phyloP scores from a whole-genome alignment of 2,113 vertebrate species.

The Tautogolabrus adspersus region DNA sequence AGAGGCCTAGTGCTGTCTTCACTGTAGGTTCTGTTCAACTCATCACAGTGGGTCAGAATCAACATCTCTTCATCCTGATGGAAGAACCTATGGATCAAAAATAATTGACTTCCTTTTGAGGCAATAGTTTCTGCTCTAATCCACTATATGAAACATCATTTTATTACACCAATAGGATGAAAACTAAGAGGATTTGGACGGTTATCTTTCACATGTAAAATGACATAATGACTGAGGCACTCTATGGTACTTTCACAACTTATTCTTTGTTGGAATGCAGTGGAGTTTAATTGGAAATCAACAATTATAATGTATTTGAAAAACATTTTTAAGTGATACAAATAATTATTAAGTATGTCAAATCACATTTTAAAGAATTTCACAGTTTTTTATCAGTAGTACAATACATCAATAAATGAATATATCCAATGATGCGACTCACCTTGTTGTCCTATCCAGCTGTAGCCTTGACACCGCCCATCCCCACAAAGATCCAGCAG shows the following conservation, averaged over 20 bases:
- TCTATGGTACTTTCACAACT: too few relatives aligned
- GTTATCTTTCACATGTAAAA: background rate
- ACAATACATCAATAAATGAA: too few relatives aligned
- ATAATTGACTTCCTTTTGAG: background rate
- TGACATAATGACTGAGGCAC: too few relatives aligned
- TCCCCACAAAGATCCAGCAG: slow-evolving; percentile 63
- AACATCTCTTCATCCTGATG: slow-evolving; percentile 80
- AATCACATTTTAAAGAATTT: too few relatives aligned
- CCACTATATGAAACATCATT: background rate
- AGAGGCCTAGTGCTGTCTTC: slow-evolving; percentile 47
- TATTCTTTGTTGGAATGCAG: too few relatives aligned
- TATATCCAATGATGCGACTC: slow-evolving; percentile 19
- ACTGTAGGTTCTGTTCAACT: slow-evolving; percentile 74
- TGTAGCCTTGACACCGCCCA: slow-evolving; percentile 47
- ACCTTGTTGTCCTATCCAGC: slow-evolving; percentile 64
- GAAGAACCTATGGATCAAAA: slow-evolving; percentile 53
- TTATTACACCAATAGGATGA: background rate
- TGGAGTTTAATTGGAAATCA: too few relatives aligned
- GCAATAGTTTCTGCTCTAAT: background rate
- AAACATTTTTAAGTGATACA: too few relatives aligned
- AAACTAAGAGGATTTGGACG: background rate
- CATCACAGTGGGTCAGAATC: slow-evolving; percentile 82
- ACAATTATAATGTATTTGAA: too few relatives aligned
- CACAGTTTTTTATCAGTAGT: too few relatives aligned
- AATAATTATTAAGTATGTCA: too few relatives aligned